phyloP scores from a whole-genome alignment of 2,888 invertebrate species.

The Tenthredo amoena region DNA sequence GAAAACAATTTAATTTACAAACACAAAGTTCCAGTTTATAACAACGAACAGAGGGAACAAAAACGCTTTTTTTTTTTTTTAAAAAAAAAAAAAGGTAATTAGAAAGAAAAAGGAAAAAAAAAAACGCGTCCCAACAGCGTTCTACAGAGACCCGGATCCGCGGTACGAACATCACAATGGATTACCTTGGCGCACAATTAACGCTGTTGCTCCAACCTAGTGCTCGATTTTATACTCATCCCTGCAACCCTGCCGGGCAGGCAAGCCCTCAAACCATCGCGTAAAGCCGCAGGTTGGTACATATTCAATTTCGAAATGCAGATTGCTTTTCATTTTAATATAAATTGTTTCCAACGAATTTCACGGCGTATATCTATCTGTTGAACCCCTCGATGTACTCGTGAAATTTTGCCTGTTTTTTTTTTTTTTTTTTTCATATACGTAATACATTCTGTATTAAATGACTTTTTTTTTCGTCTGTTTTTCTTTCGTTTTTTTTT shows the following conservation, averaged over 20 bases:
- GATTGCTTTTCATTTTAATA: constrained; percentile 76
- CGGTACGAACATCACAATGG: constrained; percentile 59
- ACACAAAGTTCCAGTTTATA: constrained; percentile 49
- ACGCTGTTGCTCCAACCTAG: constrained; percentile 62
- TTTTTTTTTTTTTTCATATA: background rate
- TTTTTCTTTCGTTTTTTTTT: background rate
- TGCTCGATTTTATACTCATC: constrained; percentile 69
- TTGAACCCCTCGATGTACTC: background rate
- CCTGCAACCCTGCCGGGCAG: background rate
- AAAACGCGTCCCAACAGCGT: constrained; percentile 4
- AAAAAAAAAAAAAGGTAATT: background rate
- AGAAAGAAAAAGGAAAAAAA: background rate
- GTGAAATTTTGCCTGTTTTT: background rate
- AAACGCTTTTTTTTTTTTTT: no score
- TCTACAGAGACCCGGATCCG: background rate
- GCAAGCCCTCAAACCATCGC: background rate
- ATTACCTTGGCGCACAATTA: constrained; percentile 71
- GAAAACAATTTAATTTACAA: constrained; percentile 43
- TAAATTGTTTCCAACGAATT: constrained; percentile 68
- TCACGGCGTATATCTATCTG: background rate
- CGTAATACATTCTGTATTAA: background rate
- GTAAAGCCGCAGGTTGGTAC: constrained; percentile 40
- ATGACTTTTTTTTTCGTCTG: background rate
- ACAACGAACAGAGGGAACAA: background rate
- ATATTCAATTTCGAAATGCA: constrained; percentile 75